Percentiles rank a stretch among this genome's conserved stretches.
Conservation (phyloP, 2,888 invertebrate species). For the Heliconius sara region DNA sequence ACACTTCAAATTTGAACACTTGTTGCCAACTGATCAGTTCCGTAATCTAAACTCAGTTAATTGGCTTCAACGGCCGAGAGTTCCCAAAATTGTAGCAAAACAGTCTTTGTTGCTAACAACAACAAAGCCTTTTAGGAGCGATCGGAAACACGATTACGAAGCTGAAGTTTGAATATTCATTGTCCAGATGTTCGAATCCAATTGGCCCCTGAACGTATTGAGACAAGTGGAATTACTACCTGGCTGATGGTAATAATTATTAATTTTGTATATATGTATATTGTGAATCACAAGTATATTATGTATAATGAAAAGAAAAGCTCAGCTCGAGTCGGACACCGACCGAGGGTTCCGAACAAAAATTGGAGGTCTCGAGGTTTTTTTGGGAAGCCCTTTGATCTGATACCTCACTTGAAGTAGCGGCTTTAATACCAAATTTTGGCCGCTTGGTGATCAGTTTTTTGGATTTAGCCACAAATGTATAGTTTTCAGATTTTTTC, state of each 20-base stretch:
- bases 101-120: slow-evolving; percentile 40
- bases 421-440: no score
- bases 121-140: slow-evolving; percentile 37
- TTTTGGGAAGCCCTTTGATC: no score
- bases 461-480: no score
- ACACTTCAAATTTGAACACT: slow-evolving; percentile 19
- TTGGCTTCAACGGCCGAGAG: slow-evolving; percentile 38
- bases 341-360: no score
- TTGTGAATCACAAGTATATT: background rate
- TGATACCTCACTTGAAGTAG: no score
- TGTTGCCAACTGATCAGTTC: slow-evolving; percentile 34
- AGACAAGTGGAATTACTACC: slow-evolving; percentile 24
- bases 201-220: slow-evolving; percentile 29
- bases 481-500: no score
- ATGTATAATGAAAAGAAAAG: background rate
- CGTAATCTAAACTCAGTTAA: slow-evolving; percentile 37
- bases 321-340: no score
- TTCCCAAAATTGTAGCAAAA: slow-evolving; percentile 40
- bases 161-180: slow-evolving; percentile 53
- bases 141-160: slow-evolving; percentile 42
- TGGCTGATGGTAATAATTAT: background rate
- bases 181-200: slow-evolving; percentile 46
- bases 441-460: no score
- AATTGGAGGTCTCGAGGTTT: no score
- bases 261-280: background rate